These are phyloP conservation scores for Linnaemya vulpina DNA, from an alignment of 2,888 invertebrate species.

Conservation along the genomic window DNA sequence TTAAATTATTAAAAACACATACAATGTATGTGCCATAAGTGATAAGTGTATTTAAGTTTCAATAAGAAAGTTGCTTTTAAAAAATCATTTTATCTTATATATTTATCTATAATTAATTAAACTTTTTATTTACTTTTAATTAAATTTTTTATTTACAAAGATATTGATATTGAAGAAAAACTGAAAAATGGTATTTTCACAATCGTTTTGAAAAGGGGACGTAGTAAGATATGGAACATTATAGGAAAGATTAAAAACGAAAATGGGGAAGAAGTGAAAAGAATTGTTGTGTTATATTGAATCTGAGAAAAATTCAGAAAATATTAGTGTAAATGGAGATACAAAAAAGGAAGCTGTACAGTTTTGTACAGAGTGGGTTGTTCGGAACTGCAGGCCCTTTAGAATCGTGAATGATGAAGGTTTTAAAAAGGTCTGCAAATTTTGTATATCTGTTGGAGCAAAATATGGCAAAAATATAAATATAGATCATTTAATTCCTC, in stretches of 20 bases:
- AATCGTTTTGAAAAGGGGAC: conserved; percentile 9
- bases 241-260: conserved; percentile 1
- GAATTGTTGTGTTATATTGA: conserved; percentile 38
- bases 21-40: no score
- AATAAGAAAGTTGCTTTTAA: no score
- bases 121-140: no score
- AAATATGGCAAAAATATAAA: conserved; percentile 27
- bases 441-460: conserved; percentile 1
- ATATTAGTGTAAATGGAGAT: background rate
- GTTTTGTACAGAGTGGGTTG: conserved; percentile 15
- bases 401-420: conserved; percentile 3
- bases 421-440: conserved; percentile 12
- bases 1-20: no score
- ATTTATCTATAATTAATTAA: no score
- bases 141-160: no score
- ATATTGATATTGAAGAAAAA: no score
- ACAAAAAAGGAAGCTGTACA: conserved; percentile 26
- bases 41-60: no score
- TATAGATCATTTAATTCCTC: conserved; percentile 20
- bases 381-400: conserved; percentile 11
- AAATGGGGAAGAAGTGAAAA: conserved; percentile 12
- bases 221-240: conserved; percentile 20
- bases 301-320: conserved; percentile 7
- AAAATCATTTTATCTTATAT: no score
- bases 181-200: conserved; percentile 14